Evolutionary conservation across 2,797 vertebrate genomes (phyloP).

Genomic region (Amazona finschi): DNA sequence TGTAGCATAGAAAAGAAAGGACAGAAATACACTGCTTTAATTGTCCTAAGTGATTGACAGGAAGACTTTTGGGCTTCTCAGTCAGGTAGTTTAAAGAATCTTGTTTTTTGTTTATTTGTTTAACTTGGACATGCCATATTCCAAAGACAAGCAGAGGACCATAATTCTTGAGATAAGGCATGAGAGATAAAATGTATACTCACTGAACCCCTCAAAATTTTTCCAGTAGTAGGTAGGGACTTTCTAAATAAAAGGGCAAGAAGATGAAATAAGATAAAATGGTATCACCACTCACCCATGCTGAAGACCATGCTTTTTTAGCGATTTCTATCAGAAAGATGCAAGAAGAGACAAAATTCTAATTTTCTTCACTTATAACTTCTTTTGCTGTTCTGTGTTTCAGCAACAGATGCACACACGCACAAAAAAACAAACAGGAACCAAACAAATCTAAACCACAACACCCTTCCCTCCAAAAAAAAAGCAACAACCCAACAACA

Average conservation of each 20-base stretch:
- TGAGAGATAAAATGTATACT: background rate
- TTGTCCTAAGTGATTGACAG: background rate
- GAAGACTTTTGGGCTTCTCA: background rate
- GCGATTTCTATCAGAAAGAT: background rate
- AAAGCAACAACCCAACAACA: background rate
- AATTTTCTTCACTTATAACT: background rate
- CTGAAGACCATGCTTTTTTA: background rate
- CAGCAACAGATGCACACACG: background rate
- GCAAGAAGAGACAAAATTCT: background rate
- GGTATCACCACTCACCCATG: background rate
- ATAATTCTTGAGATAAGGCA: background rate
- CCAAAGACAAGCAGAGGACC: background rate
- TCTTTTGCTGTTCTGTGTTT: background rate
- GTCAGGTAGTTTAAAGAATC: background rate
- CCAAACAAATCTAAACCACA: background rate
- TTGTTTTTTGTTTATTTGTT: background rate
- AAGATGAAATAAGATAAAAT: background rate
- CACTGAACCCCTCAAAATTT: background rate
- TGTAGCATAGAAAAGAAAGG: background rate
- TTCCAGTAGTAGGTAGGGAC: background rate
- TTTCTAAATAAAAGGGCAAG: background rate
- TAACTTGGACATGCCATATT: background rate
- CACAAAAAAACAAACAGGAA: accelerated
- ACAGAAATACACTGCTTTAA: background rate
- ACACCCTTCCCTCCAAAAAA: background rate